A percentile compares a stretch with the other conserved stretches of the same genome.
Evolutionary conservation across 2,113 vertebrate species (phyloP).

Genomic region (Mormyrus lacerda): DNA sequence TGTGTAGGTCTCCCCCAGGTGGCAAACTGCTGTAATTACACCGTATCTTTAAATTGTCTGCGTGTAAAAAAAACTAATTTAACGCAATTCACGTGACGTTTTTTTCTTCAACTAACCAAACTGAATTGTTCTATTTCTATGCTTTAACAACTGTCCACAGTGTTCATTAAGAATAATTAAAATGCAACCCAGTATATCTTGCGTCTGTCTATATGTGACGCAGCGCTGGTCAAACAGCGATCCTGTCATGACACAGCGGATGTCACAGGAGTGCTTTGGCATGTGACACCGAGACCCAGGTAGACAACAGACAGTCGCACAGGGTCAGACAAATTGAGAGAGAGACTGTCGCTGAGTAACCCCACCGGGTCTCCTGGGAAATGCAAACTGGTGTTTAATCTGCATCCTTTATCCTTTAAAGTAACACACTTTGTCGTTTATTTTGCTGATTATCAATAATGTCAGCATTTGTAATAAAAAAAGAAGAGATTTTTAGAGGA

Average conservation of each 20-base stretch:
- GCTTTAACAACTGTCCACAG: neutral
- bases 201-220: neutral
- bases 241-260: neutral
- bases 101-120: neutral
- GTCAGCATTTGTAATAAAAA: conserved; percentile 32
- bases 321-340: neutral
- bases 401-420: conserved; percentile 53
- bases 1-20: neutral
- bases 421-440: conserved; percentile 48
- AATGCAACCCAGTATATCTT: neutral
- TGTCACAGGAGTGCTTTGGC: neutral
- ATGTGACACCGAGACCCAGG: neutral
- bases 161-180: neutral
- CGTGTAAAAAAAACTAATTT: neutral
- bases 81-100: neutral
- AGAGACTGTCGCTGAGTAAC: conserved; percentile 6
- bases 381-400: conserved; percentile 54
- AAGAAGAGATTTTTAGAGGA: conserved; percentile 23
- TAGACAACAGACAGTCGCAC: neutral
- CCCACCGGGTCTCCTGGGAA: conserved; percentile 47
- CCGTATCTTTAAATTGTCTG: neutral
- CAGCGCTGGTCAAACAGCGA: neutral
- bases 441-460: conserved; percentile 47
- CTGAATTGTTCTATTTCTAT: neutral
- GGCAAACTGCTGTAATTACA: neutral